Base-by-base conservation (phyloP, 2,888 invertebrate genomes). In the Euplexia lucipara region DNA sequence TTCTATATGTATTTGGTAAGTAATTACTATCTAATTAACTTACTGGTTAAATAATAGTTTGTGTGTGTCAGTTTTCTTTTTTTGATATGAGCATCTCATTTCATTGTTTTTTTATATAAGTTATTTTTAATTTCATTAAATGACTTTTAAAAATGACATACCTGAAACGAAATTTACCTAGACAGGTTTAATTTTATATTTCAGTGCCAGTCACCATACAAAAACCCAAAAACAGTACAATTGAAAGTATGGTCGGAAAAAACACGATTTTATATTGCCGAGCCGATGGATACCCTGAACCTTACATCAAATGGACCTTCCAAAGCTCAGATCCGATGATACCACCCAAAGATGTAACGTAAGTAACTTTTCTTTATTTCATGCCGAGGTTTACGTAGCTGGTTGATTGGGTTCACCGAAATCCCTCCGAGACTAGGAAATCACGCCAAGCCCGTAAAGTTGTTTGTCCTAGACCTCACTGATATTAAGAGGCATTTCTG, bases 241-340 rank as follows among this genome's bases (percentile, higher is more conserved):
- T 83, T 12, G 42, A 75, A n/a, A 56, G 62, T 2, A 62, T 57
- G 49, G 84, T 84, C 9, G 88, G 88, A 0, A 61, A 57, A 20
- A 10, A 64, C 3, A 1, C 83, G 1, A 22, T 30, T 2, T 66
- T 92, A 5, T 62, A 78, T 0, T 92, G 92, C 58, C n/a, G 37
- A 4, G 88, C 86, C 6, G 62, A 75, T 26, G 92, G 92, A 2
- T 54, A 78, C 22, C 90, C 91, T 7, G 63, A 42, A 39, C 91
- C 92, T 7, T 59, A 57, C 2, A 75, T 89, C 9, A 71, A 71
- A 34, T 92, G 91, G 91, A 54, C 67, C 6, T 86, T 80, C 57
- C 66, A 71, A 18, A 79, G 76, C 41, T 26, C 45, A 1, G 63
- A 81, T 26, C 34, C 58, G 2, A 69, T 47, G 51, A 47, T 34